These are phyloP conservation scores for Heterocephalus glaber DNA, from an alignment of 2,113 vertebrate species.

Conservation along the genomic window DNA sequence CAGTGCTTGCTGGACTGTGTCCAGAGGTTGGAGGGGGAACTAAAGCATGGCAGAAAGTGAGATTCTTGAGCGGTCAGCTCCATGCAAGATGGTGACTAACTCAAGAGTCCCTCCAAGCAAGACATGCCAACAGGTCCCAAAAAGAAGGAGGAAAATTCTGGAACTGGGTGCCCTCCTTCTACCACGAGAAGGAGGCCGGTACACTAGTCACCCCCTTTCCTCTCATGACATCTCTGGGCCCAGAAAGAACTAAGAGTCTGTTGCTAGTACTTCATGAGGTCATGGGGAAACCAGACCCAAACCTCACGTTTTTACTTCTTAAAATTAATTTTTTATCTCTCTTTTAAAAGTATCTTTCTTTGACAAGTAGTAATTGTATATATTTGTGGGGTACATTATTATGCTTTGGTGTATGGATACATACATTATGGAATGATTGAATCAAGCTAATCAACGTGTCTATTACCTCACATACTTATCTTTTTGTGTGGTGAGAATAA, in stretches of 20 bases:
- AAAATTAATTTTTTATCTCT: neutral
- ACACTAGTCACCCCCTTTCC: neutral
- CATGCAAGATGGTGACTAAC: neutral
- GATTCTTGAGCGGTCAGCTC: fast-evolving
- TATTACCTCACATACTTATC: neutral
- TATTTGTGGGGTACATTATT: neutral
- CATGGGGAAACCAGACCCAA: neutral
- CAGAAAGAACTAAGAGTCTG: neutral
- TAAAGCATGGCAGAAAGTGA: neutral
- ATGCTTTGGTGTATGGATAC: neutral
- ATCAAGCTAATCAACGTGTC: neutral
- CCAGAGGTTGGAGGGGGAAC: neutral
- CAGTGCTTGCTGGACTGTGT: neutral
- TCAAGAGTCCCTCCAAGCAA: neutral
- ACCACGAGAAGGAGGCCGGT: neutral
- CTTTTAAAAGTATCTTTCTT: too few relatives aligned
- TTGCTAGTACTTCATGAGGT: neutral
- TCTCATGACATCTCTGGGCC: neutral
- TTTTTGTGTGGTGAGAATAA: neutral
- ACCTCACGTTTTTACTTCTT: neutral
- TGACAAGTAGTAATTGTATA: neutral
- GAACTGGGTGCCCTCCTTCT: neutral
- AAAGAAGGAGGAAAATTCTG: neutral
- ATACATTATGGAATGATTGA: neutral
- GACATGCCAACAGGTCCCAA: neutral